A percentile compares a stretch with the other conserved stretches of the same genome.
These are phyloP conservation scores for Agriotes lineatus DNA, from an alignment of 2,888 invertebrate species.

Conservation along the genomic window DNA sequence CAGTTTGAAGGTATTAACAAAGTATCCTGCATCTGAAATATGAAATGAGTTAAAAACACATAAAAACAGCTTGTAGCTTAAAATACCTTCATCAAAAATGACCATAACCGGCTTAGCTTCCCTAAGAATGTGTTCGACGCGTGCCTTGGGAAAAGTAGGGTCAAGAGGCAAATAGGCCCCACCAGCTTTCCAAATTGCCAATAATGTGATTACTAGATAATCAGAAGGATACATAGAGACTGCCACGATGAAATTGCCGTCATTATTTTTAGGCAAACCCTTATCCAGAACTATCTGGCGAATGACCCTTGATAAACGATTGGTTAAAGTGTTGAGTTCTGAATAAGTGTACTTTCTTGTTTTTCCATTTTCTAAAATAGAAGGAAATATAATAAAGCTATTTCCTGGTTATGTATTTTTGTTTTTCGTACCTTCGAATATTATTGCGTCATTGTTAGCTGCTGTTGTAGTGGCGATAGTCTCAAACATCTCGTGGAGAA, in stretches of 20 bases:
- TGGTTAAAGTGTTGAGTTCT: conserved; percentile 70
- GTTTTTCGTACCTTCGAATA: conserved; percentile 74
- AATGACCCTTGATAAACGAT: conserved; percentile 71
- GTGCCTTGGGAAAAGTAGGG: conserved; percentile 75
- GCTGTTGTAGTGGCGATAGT: conserved; percentile 68
- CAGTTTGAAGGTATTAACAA: conserved; percentile 55
- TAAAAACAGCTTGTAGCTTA: background rate
- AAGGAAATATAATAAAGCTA: too few species aligned
- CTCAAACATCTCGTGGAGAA: conserved; percentile 71
- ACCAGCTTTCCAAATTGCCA: conserved; percentile 85
- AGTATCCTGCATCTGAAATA: conserved; percentile 44
- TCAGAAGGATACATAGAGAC: conserved; percentile 85
- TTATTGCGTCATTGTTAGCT: conserved; percentile 72
- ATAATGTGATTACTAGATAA: conserved; percentile 73
- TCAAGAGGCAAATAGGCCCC: conserved; percentile 89
- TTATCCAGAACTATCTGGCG: conserved; percentile 63
- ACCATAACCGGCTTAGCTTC: conserved; percentile 80
- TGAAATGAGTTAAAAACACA: background rate
- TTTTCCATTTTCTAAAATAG: conserved; percentile 54
- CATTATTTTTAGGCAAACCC: conserved; percentile 69
- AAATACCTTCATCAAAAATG: conserved; percentile 75
- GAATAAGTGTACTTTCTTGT: conserved; percentile 66
- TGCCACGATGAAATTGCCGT: conserved; percentile 81
- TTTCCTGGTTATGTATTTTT: too few species aligned
- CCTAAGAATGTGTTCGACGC: conserved; percentile 81